Conservation (phyloP, 2,888 invertebrate species). For the Calliopum simillimum region DNA sequence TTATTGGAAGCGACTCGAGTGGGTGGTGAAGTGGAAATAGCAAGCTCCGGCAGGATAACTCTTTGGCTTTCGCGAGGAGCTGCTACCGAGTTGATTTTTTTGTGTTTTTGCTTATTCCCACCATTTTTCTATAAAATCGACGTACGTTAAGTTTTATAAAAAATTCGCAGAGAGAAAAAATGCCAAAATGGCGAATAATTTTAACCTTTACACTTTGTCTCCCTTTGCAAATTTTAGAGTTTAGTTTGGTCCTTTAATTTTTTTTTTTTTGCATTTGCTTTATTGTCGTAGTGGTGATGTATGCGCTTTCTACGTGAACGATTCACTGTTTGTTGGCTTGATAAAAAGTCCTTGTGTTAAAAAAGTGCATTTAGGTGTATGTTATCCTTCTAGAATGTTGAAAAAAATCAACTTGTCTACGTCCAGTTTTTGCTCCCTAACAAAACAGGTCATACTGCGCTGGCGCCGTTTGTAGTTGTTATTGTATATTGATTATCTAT, state of each 20-base stretch:
- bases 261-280: neutral
- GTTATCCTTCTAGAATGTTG: neutral
- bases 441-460: constrained; percentile 8
- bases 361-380: constrained; percentile 17
- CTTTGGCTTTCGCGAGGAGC: constrained; percentile 1
- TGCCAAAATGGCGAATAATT: constrained; percentile 21
- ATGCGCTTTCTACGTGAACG: constrained; percentile 27
- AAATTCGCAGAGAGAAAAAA: neutral
- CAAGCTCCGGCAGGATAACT: neutral
- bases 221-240: constrained; percentile 12
- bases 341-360: constrained; percentile 34
- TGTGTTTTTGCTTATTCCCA: neutral
- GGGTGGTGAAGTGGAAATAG: constrained; percentile 1
- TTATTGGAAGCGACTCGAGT: constrained; percentile 5
- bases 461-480: constrained; percentile 24
- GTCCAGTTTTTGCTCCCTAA: constrained; percentile 1
- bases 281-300: constrained; percentile 8
- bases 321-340: constrained; percentile 14
- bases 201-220: constrained; percentile 4
- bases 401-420: neutral
- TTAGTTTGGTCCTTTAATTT: neutral
- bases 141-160: constrained; percentile 7
- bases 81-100: neutral
- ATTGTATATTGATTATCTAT: constrained; percentile 21
- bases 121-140: constrained; percentile 16